Base-by-base conservation (phyloP, 2,797 vertebrate genomes). In the Myotis vivesi region DNA sequence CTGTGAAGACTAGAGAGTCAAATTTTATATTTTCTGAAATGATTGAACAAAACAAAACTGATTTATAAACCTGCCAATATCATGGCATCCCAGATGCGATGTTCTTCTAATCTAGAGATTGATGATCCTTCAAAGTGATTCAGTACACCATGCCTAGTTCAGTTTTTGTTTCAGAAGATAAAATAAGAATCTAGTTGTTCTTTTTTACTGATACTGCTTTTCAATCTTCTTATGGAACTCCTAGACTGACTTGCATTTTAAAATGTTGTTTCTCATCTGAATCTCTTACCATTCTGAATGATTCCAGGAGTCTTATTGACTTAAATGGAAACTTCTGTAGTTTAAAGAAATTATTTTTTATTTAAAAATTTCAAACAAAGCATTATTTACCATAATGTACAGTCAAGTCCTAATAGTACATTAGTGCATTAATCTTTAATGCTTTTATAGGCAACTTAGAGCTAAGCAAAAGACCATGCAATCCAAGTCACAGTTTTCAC, bases 351-450 rank as follows among this genome's bases (percentile, higher is more conserved):
- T 17, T 33, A 76, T 89, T 96, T 94, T 91, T 93, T 96, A 93
- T 95, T 96, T 94, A 88, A 83, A 93, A 91, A 51, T 96, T 95
- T 90, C 93, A 89, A 96, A 94, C 88, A 94, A 97, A 92, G 69
- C 38, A 22, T 97, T 76, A 77, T 92, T 94, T 96, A 86, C 89
- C 55, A 92, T 93, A 96, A 77, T 86, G 80, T 92, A 73, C 88
- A 77, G 25, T 62, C 46, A 76, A 28, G 55, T 95, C 85, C 57
- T 93, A 79, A 87, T n/a, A 91, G 77, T 77, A 71, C 51, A 49
- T 96, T 95, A 91, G 76, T 85, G 30, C 68, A 83, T 96, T 96
- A 90, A 89, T 75, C 75, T 90, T 96, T 97, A 53, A 8, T 87
- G 20, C n/a, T 77, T 92, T 95, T 93, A 81, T 59, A 96, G 76